Evolutionary conservation across 2,113 vertebrate genomes (phyloP).

Genomic region (Microtus oregoni): DNA sequence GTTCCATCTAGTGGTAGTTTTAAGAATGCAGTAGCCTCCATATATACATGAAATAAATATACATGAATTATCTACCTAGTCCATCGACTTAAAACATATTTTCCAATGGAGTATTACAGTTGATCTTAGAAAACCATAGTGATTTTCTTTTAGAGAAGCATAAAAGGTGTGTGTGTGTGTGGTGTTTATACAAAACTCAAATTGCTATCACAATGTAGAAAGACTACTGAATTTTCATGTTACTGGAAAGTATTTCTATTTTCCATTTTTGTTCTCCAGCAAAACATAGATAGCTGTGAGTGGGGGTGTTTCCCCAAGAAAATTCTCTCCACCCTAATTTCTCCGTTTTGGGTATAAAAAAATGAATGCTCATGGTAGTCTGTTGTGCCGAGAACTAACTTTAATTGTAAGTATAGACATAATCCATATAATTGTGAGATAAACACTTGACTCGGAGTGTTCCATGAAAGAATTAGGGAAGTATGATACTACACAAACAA

Average conservation of each 20-base stretch:
- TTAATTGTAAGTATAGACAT: neutral
- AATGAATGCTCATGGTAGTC: neutral
- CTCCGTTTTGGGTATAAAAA: neutral
- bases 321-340: slow-evolving; percentile 27
- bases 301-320: neutral
- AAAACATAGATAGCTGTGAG: slow-evolving; percentile 21
- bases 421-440: neutral
- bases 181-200: neutral
- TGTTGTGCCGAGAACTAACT: slow-evolving; percentile 21
- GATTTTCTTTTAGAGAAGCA: slow-evolving; percentile 52
- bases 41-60: neutral
- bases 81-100: too few relatives aligned
- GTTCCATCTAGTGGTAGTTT: slow-evolving; percentile 82
- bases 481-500: neutral
- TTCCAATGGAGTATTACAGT: too few relatives aligned
- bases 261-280: slow-evolving; percentile 50
- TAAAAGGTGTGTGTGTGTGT: neutral
- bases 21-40: slow-evolving; percentile 65
- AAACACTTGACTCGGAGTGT: neutral
- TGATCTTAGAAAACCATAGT: slow-evolving; percentile 13
- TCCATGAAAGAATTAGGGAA: slow-evolving; percentile 37
- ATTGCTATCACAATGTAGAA: neutral
- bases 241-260: slow-evolving; percentile 52
- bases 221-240: slow-evolving; percentile 29
- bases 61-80: neutral